Base-by-base conservation (phyloP, 1,140 invertebrate genomes). In the Melipona quadrifasciata region DNA sequence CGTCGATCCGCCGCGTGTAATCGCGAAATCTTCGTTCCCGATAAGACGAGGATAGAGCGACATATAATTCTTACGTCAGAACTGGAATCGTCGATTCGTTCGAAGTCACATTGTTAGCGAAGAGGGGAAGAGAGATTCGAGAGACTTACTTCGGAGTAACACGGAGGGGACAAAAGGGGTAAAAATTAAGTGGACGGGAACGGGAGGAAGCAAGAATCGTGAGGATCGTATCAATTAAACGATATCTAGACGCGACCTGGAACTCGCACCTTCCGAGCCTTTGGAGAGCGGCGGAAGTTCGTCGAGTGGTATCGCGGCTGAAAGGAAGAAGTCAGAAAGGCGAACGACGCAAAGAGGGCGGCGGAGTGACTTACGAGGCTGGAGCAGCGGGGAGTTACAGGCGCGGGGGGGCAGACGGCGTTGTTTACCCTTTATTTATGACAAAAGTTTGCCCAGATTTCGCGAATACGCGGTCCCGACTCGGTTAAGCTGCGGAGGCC, bases 371-470 rank as follows among this genome's bases (percentile, higher is more conserved):
- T 91, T 91, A 90, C 82, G 83, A 85, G 80, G 72, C 72, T 65
- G 58, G 65, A 82, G 88, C 81, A 78, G 73, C 76, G 75, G 39
- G 39, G 4, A 31, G 86, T 65, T 72, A 57, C 82, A 64, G 84
- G 53, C 39, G 57, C 80, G 12, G 76, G 74, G 82, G 53, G 51
- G 57, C 82, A 76, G 70, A 65, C 75, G 70, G 82, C 92, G 90
- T 93, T 94, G 93, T 94, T 94, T 94, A 93, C 92, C 92, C 92
- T 92, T 94, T 94, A 94, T 94, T 94, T 94, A 94, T 94, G 93
- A 93, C 91, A 85, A 94, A 94, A 94, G 93, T 94, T 94, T 93
- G 90, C 87, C 89, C 89, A 93, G 93, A 94, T 94, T 94, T 93
- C 90, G 90, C 90, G 91, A 92, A 92, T 89, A 91, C 88, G 89